Conservation (phyloP, 2,888 invertebrate genomes). For the Limnephilus lunatus region DNA sequence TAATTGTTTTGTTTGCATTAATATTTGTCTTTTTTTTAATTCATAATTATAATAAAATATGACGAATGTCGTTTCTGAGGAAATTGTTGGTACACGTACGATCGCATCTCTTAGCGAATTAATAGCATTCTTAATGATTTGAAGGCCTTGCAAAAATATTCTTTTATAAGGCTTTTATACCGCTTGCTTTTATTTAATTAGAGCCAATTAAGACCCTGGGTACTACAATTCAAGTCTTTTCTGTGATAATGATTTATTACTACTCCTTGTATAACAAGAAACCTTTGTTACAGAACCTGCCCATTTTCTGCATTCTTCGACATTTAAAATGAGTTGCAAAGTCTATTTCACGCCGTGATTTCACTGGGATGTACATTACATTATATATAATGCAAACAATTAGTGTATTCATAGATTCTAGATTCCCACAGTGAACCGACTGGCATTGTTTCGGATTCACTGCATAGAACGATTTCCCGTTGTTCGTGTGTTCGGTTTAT, state of each 20-base stretch:
- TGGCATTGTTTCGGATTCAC: constrained; percentile 42
- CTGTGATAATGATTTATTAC: not conserved
- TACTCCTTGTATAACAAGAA: not conserved
- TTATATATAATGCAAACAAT: not conserved
- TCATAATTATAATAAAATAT: not conserved
- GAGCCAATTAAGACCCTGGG: not conserved
- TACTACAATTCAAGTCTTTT: not conserved
- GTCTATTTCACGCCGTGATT: constrained; percentile 15
- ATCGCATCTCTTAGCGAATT: not conserved
- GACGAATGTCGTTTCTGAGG: not conserved
- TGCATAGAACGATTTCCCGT: constrained; percentile 46
- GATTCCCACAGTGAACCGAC: constrained; percentile 48
- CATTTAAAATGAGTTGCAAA: constrained; percentile 30
- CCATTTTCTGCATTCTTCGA: not conserved
- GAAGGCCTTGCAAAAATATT: not conserved
- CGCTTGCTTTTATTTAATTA: not conserved
- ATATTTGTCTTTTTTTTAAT: too few relatives aligned
- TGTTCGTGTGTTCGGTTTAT: constrained; percentile 31
- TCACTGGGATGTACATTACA: constrained; percentile 25
- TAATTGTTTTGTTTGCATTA: too few relatives aligned
- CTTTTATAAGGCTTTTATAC: not conserved
- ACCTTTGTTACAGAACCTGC: not conserved
- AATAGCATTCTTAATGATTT: not conserved
- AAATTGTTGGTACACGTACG: not conserved
- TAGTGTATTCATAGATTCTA: constrained; percentile 44